These are phyloP conservation scores for Darevskia mixta DNA, from an alignment of 2,797 vertebrate species.

Conservation along the genomic window DNA sequence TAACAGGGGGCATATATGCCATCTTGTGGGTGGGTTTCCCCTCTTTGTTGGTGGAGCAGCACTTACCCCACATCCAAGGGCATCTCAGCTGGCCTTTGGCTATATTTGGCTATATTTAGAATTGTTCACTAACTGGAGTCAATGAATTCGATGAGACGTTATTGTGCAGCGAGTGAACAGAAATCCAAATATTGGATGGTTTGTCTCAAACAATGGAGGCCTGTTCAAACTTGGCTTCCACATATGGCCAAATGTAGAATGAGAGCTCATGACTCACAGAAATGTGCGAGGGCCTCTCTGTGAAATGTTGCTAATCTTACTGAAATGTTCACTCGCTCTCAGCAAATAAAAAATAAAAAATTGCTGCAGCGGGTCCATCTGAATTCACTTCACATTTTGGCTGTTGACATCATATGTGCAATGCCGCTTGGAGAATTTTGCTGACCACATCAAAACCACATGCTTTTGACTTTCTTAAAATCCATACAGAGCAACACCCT, in stretches of 20 bases:
- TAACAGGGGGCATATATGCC: too few species aligned
- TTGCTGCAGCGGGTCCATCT: background rate
- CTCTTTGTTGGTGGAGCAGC: too few species aligned
- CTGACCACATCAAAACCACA: background rate
- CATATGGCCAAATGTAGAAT: background rate
- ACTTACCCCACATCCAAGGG: too few species aligned
- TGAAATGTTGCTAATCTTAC: background rate
- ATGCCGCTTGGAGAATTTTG: background rate
- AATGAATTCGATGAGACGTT: background rate
- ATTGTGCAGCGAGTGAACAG: background rate
- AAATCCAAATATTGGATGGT: background rate
- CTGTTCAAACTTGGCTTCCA: background rate
- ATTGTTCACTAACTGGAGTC: background rate
- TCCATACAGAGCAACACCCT: background rate
- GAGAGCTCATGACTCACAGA: background rate
- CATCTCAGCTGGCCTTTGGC: too few species aligned
- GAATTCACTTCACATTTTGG: background rate
- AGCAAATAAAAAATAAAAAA: background rate
- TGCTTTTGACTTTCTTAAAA: background rate
- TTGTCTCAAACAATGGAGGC: background rate
- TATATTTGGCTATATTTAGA: background rate
- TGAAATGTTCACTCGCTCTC: background rate
- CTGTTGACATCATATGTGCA: background rate
- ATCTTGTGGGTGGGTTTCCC: too few species aligned
- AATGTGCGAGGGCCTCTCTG: background rate